Base-by-base conservation (phyloP, 2,888 invertebrate species). In the Eristalinus aeneus region DNA sequence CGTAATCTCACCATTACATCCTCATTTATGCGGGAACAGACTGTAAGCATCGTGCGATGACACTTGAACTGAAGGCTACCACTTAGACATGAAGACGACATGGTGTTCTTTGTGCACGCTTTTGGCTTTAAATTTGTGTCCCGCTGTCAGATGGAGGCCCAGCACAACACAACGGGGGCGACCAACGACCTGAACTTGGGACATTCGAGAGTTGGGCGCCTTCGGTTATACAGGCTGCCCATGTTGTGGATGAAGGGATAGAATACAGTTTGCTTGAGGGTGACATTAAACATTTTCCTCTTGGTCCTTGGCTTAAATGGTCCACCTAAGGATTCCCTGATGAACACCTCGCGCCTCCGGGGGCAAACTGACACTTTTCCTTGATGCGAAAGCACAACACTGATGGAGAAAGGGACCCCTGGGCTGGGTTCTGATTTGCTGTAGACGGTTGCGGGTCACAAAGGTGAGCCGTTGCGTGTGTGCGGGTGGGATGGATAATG, bases 11-110 rank as follows among this genome's bases (percentile, higher is more conserved):
- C 65, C 67, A 67, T 58, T 67, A 79, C 79, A 84, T 84, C 61
- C 79, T 79, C 71, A 84, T 84, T 79, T 84, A 75, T 84, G 78
- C 64, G 74, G 58, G 69, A 82, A 73, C 67, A 82, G 72, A 78
- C 83, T 69, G 34, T 71, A 78, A 78, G 83, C 74, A 71, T 76
- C 75, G 22, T 84, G 65, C 75, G 79, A 75, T 84, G 84, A 79
- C 72, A 84, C 79, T 79, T 79, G 64, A 84, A 79, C 84, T 68
- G 79, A 79, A 74, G 83, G 83, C 78, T 78, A 69, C 78, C 74
- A 83, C 78, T 83, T 74, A 64, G 56, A 74, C 69, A 69, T 56
- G 58, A 77, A 64, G 73, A 64, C 39, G 58, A 67, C 77, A 73
- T 69, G 67, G 53, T 73, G 78, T 53, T 69, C 46, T 54, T 22